These are phyloP conservation scores for Ceyx erithaca DNA, from an alignment of 2,797 vertebrate species.

Conservation along the genomic window DNA sequence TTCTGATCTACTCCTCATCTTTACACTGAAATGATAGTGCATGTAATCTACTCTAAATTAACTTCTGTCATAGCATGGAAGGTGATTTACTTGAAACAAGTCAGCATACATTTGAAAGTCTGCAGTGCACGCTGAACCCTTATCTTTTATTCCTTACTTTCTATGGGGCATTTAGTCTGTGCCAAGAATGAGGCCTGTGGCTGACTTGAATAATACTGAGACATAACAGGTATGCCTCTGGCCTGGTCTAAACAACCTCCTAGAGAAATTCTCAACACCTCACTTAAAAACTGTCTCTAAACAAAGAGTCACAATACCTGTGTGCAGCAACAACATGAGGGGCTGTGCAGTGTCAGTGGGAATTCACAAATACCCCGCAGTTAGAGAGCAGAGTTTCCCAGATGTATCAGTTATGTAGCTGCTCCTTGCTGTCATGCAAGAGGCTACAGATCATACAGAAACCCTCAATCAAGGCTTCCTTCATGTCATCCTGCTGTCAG, in stretches of 20 bases:
- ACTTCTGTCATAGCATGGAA: not conserved
- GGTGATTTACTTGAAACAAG: not conserved
- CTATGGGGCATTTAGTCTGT: not conserved
- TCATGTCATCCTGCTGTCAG: not conserved
- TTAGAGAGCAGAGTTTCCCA: not conserved
- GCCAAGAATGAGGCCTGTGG: not conserved
- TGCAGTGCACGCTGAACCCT: not conserved
- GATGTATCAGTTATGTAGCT: not conserved
- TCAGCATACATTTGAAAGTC: not conserved
- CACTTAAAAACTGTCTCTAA: not conserved
- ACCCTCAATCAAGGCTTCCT: not conserved
- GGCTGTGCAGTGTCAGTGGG: accelerated
- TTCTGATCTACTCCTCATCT: not conserved
- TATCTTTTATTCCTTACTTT: not conserved
- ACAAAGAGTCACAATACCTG: not conserved
- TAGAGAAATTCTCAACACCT: not conserved
- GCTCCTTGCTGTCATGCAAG: not conserved
- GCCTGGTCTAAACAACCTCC: not conserved
- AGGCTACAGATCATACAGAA: not conserved
- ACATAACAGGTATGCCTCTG: not conserved
- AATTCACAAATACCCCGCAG: not conserved
- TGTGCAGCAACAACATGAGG: accelerated
- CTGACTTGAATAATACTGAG: not conserved
- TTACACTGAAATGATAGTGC: not conserved
- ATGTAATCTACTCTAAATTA: not conserved